phyloP scores from a whole-genome alignment of 2,113 vertebrate genomes.

The Zingel zingel region DNA sequence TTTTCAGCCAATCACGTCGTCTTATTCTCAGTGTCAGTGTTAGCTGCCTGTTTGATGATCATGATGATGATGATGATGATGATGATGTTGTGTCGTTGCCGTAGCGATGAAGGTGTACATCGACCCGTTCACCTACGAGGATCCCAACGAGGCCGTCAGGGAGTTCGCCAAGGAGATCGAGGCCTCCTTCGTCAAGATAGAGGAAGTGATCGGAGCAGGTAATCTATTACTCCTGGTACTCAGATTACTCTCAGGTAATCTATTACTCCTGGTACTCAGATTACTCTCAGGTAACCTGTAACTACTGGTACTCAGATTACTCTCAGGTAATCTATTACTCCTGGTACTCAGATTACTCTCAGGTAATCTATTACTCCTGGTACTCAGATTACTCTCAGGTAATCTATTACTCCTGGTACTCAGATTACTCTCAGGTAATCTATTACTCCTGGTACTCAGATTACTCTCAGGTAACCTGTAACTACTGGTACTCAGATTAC shows the following conservation, averaged over 20 bases:
- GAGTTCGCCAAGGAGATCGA: conserved; percentile 86
- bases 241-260: no score
- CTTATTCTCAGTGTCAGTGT: background rate
- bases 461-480: no score
- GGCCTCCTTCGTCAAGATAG: conserved; percentile 83
- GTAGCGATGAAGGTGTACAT: conserved; percentile 84
- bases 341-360: no score
- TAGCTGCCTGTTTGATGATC: background rate
- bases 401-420: no score
- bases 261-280: no score
- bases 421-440: no score
- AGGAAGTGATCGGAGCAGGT: conserved; percentile 83
- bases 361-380: no score
- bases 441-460: no score
- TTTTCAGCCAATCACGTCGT: conserved; percentile 21
- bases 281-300: conserved; percentile 15
- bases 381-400: conserved; percentile 17
- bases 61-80: conserved; percentile 4
- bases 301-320: no score
- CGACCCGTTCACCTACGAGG: conserved; percentile 84
- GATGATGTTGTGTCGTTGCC: conserved; percentile 14
- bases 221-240: no score
- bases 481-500: no score
- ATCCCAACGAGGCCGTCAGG: conserved; percentile 80
- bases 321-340: conserved; percentile 20